Evolutionary conservation across 2,888 invertebrate species (phyloP).

Genomic region (Patella ulyssiponensis): DNA sequence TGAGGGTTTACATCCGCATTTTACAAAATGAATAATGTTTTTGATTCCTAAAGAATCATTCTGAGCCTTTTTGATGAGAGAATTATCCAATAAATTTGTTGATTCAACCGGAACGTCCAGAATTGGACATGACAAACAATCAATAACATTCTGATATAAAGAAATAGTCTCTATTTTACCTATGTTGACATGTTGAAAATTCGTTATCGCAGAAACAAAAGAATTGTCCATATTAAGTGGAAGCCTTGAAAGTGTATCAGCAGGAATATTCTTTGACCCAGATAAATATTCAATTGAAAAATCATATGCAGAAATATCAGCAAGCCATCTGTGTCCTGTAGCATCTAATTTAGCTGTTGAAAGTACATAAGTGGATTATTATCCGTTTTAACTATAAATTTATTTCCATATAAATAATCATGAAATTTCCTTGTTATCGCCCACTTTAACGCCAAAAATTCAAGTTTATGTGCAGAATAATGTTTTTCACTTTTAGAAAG

Average conservation of each 20-base stretch:
- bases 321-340: slow-evolving; percentile 40
- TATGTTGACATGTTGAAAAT: slow-evolving; percentile 11
- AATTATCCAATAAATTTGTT: no score
- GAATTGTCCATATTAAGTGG: slow-evolving; percentile 11
- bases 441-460: slow-evolving; percentile 37
- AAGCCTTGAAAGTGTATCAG: slow-evolving; percentile 42
- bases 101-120: no score
- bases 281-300: slow-evolving; percentile 40
- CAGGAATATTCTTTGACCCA: slow-evolving; percentile 37
- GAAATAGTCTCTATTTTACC: background rate
- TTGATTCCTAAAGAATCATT: no score
- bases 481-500: no score
- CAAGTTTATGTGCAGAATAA: no score
- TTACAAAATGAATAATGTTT: slow-evolving; percentile 9
- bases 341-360: slow-evolving; percentile 38
- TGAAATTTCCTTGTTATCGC: slow-evolving; percentile 34
- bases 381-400: slow-evolving; percentile 36
- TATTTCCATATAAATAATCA: slow-evolving; percentile 24
- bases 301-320: slow-evolving; percentile 32
- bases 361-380: slow-evolving; percentile 41
- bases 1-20: background rate
- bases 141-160: background rate
- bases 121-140: no score
- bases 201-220: slow-evolving; percentile 14
- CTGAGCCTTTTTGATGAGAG: no score